Conservation (phyloP, 2,113 vertebrate genomes). For the Epinephelus lanceolatus region DNA sequence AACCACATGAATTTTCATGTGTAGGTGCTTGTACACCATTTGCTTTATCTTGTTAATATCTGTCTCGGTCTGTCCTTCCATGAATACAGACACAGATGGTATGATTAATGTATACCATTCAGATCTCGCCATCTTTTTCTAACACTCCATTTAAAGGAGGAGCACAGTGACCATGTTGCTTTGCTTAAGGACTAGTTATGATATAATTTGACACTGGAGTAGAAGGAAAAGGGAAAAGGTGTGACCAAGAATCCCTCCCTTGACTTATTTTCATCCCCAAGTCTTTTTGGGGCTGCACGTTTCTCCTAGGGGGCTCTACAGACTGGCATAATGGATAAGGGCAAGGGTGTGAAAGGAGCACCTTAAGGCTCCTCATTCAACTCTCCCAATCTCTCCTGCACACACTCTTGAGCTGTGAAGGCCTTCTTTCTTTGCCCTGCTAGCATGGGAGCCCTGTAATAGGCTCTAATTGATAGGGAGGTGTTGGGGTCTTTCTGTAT, state of each 20-base stretch:
- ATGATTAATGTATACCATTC: constrained; percentile 40
- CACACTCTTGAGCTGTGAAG: constrained; percentile 91
- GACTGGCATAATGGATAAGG: constrained; percentile 82
- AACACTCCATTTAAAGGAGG: constrained; percentile 51
- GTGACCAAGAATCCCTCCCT: constrained; percentile 78
- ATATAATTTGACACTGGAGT: constrained; percentile 83
- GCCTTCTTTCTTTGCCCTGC: constrained; percentile 89
- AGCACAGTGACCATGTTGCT: constrained; percentile 74
- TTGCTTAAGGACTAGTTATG: constrained; percentile 78
- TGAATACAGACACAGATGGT: constrained; percentile 30
- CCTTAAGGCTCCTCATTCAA: constrained; percentile 85
- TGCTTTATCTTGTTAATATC: constrained; percentile 69
- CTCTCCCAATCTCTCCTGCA: constrained; percentile 85
- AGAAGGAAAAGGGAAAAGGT: constrained; percentile 68
- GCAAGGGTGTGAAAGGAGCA: constrained; percentile 85
- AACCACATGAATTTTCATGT: constrained; percentile 72
- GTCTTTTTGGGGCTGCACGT: constrained; percentile 75
- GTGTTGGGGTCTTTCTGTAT: constrained; percentile 95
- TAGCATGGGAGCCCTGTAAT: constrained; percentile 96
- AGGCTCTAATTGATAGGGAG: constrained; percentile 99
- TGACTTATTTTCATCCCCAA: constrained; percentile 79
- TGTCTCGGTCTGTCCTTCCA: constrained; percentile 10
- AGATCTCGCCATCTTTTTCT: constrained; percentile 42
- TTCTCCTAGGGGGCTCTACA: constrained; percentile 77
- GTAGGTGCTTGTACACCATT: constrained; percentile 62